These are phyloP conservation scores for Acanthopagrus latus DNA, from an alignment of 2,797 vertebrate genomes.

Conservation along the genomic window DNA sequence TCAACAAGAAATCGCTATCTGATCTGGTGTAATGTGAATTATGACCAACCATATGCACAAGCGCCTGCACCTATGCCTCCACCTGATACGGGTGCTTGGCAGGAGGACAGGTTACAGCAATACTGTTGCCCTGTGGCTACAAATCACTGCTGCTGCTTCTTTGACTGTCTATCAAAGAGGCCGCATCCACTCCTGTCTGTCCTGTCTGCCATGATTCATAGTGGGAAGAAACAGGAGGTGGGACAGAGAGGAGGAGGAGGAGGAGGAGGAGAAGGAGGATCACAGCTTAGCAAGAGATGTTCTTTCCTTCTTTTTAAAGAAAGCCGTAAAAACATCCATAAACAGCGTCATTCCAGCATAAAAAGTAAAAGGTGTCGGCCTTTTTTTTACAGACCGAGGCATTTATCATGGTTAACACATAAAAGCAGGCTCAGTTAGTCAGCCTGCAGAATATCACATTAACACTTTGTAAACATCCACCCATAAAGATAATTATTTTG, in stretches of 20 bases:
- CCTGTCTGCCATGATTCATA: constrained; percentile 67
- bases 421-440: constrained; percentile 72
- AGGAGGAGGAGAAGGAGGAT: constrained; percentile 27
- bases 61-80: constrained; percentile 18
- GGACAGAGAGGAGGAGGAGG: constrained; percentile 24
- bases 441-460: constrained; percentile 80
- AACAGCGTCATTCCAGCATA: constrained; percentile 24
- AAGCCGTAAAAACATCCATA: constrained; percentile 38
- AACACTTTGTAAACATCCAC: constrained; percentile 86
- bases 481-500: constrained; percentile 88
- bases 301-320: constrained; percentile 38
- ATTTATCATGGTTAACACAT: constrained; percentile 72
- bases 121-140: constrained; percentile 53
- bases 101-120: constrained; percentile 71
- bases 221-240: constrained; percentile 32
- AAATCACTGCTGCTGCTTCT: constrained; percentile 70
- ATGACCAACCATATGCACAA: constrained; percentile 30
- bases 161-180: constrained; percentile 73
- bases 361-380: constrained; percentile 61
- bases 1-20: constrained; percentile 35
- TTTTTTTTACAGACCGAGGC: constrained; percentile 68
- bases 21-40: constrained; percentile 43
- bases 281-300: constrained; percentile 24
- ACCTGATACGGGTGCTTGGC: constrained; percentile 54
- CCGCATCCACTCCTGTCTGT: constrained; percentile 52